Base-by-base conservation (phyloP, 64 coral and sea anemone species). In the Montipora sp. region DNA sequence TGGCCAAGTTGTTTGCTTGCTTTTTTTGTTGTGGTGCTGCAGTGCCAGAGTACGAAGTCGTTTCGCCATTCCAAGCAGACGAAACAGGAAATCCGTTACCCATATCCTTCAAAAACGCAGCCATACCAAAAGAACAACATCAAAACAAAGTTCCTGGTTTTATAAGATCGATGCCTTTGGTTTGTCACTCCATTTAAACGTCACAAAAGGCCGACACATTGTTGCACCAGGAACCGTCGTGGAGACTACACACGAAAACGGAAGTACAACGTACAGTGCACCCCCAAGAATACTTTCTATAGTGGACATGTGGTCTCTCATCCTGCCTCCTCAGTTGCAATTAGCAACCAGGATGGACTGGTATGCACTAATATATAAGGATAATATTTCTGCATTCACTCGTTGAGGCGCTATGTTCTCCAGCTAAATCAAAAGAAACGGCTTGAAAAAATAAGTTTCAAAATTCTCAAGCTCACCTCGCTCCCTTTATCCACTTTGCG, bases 31-130 rank as follows among this genome's bases (percentile, higher is more conserved):
- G 18, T 57, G 5, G 15, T 16, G 0, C 45, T 57, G 67, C 13
- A 93, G 91, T 93, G 22, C 91, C 91, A 36, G 75, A 78, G 7
- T 93, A 93, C 48, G 84, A 88, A 44, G 84, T 93, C 16, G 46
- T 51, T 10, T 87, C 81, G 9, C 91, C 91, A 27, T 88, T 83
- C 81, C 91, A 93, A 81, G 91, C 75, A 14, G 84, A 93, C 36
- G 83, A 93, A 59, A 70, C 3, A 0, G 91, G 13, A 3, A 88
- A 19, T 93, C 88, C 11, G 18, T 75, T 12, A 68, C 84, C 8
- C 86, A 72, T 86, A 66, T 55, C 14, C 84, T 93, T 24, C 19
- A 80, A 48, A 65, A 88, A 8, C 91, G 53, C 21, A 70, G 81
- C 8, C 79, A 83, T 11, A 63, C 47, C 3, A 87, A 63, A 80